These are phyloP conservation scores for Heliothis virescens DNA, from an alignment of 1,140 invertebrate species.

Conservation along the genomic window DNA sequence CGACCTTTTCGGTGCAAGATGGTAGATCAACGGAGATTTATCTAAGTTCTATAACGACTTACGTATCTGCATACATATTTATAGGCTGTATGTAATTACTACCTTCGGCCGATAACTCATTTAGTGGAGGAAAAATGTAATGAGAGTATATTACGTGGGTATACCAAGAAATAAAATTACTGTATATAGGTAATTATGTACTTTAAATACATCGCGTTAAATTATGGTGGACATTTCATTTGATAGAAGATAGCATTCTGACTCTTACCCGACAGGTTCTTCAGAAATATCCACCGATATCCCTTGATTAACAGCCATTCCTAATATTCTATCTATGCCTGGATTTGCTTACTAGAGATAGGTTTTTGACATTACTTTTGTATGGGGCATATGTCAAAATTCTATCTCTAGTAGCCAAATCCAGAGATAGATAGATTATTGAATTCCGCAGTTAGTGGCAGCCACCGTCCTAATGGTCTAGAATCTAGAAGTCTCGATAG, in stretches of 20 bases:
- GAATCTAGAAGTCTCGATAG: too few species aligned
- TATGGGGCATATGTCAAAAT: too few species aligned
- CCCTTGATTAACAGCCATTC: too few species aligned
- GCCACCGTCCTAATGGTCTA: too few species aligned
- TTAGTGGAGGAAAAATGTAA: constrained; percentile 43
- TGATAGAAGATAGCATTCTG: not conserved
- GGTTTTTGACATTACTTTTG: too few species aligned
- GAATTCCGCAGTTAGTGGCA: too few species aligned
- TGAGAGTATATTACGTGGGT: constrained; percentile 29
- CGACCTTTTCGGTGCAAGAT: constrained; percentile 57
- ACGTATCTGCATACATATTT: constrained; percentile 33
- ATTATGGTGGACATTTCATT: not conserved
- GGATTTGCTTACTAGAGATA: too few species aligned
- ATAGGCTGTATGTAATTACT: constrained; percentile 41
- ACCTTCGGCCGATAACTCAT: constrained; percentile 48
- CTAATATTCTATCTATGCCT: too few species aligned
- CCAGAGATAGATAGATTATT: too few species aligned
- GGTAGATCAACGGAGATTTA: constrained; percentile 60
- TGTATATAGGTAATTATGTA: constrained; percentile 22
- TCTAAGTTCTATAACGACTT: constrained; percentile 50
- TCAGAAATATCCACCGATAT: too few species aligned
- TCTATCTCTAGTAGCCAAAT: too few species aligned
- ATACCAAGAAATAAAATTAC: constrained; percentile 23
- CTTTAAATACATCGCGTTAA: constrained; percentile 2
- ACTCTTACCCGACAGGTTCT: too few species aligned